A percentile compares a stretch with the other conserved stretches of the same genome.
These are phyloP conservation scores for Tromatobia lineatoria DNA, from an alignment of 2,888 invertebrate species.

Conservation along the genomic window DNA sequence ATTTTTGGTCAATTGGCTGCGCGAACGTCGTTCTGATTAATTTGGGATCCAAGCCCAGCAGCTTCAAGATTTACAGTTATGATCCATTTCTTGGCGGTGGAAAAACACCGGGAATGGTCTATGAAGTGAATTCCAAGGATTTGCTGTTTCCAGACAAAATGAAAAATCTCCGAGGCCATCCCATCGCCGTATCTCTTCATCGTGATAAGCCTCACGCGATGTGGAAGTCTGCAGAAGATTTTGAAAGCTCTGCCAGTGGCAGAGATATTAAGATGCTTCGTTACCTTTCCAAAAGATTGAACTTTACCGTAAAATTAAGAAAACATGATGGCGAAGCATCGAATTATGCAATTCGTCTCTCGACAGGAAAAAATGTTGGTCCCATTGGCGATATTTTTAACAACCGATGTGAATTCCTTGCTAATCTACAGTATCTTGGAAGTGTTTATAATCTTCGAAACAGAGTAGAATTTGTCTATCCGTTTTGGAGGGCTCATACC, in stretches of 20 bases:
- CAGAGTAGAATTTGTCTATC: slow-evolving; percentile 53
- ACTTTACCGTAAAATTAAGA: slow-evolving; percentile 59
- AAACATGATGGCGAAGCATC: slow-evolving; percentile 32
- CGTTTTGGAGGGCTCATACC: slow-evolving; percentile 58
- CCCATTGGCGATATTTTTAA: slow-evolving; percentile 66
- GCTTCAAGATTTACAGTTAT: slow-evolving; percentile 48
- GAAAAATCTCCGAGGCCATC: slow-evolving; percentile 56
- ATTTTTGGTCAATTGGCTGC: slow-evolving; percentile 61
- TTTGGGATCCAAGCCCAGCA: neutral
- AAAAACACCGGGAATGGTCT: neutral
- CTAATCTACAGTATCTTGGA: slow-evolving; percentile 61
- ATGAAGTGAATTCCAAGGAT: slow-evolving; percentile 6
- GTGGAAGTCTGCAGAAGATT: neutral
- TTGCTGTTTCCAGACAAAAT: slow-evolving; percentile 67
- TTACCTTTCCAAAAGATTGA: slow-evolving; percentile 55
- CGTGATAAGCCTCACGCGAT: slow-evolving; percentile 47
- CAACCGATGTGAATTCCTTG: slow-evolving; percentile 59
- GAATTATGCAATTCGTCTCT: slow-evolving; percentile 54
- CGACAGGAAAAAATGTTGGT: slow-evolving; percentile 47
- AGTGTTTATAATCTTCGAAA: slow-evolving; percentile 19
- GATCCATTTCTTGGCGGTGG: slow-evolving; percentile 55
- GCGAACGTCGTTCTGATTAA: slow-evolving; percentile 56
- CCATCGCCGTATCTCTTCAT: slow-evolving; percentile 63
- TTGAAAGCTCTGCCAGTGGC: slow-evolving; percentile 29
- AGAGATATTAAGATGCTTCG: slow-evolving; percentile 64